Base-by-base conservation (phyloP, 2,888 invertebrate species). In the Caenorhabditis japonica region DNA sequence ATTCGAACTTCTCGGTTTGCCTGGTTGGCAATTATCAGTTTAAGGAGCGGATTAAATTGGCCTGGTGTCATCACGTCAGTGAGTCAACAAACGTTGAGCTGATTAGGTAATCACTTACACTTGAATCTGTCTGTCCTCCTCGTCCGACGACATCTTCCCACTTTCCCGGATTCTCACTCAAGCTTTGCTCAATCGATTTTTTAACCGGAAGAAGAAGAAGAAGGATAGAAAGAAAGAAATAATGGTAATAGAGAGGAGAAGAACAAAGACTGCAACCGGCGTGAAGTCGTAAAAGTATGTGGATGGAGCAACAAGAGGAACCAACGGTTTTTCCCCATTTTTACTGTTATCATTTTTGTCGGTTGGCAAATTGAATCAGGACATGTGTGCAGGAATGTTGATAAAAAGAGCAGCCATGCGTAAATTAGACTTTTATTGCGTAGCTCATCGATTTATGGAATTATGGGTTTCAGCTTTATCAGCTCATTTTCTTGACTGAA, bases 121-220 rank as follows among this genome's bases (percentile, higher is more conserved):
- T 53, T 53, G 62, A 19, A 30, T 55, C 41, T 46, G 52, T 39
- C 46, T 43, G 27, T 66, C 55, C 33, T 66, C 66, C n/a, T 49
- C 49, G 56, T 66, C 66, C 21, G 66, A 66, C 66, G 55, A 47
- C 38, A 27, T 34, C 13, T 41, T 15, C 12, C 10, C 15, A 4
- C n/a, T 23, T 25, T 30, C 25, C 33, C 27, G 36, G 43, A 46
- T 30, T 4, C 12, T 23, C 36, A 21, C 25, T 34, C 1, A 15
- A 56, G 15, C 19, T 21, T 21, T 21, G 2, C 17, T 38, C 12
- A 36, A 44, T 38, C 47, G 38, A 39, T 46, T 53, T 4, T 30
- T 17, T 7, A 39, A 46, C 55, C 62, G 55, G 49, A 49, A 56
- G 25, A 23, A 19, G 10, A 5, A 10, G 33, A 12, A 33, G 23